These are phyloP conservation scores for Oryctolagus cuniculus DNA, from an alignment of 2,113 vertebrate genomes.

Conservation along the genomic window mOryCun1.1 NC_091444.1:53252501-53253000, in stretches of 20 bases:
- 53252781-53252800: neutral
- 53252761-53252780: neutral
- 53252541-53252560: neutral
- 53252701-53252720: neutral
- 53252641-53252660: neutral
- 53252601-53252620: neutral
- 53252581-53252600: neutral
- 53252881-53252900: neutral
- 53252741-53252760: neutral
- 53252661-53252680: neutral
- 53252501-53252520: neutral
- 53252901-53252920: neutral
- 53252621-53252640: neutral
- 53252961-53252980: neutral
- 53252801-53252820: neutral
- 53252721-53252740: neutral
- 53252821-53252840: neutral
- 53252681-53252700: neutral
- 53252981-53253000: neutral
- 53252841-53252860: neutral
- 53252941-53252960: neutral
- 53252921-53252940: neutral
- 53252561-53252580: neutral
- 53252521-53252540: neutral
- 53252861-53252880: neutral